Evolutionary conservation across 1,140 invertebrate species (phyloP).

Genomic region (Elysia chlorotica): DNA sequence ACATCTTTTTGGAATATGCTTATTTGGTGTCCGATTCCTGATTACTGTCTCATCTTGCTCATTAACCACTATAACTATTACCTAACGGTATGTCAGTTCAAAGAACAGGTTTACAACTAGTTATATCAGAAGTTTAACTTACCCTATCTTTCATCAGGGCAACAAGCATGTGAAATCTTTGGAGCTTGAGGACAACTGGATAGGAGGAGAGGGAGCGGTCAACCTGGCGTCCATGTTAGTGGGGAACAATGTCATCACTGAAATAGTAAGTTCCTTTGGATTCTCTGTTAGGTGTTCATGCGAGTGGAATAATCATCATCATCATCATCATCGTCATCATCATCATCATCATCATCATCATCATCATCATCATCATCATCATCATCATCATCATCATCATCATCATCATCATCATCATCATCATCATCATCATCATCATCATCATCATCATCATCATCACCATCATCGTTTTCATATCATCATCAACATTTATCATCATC

Average conservation of each 20-base stretch:
- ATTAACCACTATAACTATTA: too few relatives aligned
- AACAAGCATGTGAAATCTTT: conserved; percentile 38
- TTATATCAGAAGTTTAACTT: too few relatives aligned
- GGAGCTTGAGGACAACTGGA: conserved; percentile 50
- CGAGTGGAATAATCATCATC: too few relatives aligned
- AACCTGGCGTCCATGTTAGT: conserved; percentile 44
- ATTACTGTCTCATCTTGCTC: too few relatives aligned
- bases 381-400: not conserved
- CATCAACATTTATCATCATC: not conserved
- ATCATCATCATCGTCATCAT: too few relatives aligned
- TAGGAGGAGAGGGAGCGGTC: conserved; percentile 44
- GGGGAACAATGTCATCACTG: conserved; percentile 39
- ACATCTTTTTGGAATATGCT: too few relatives aligned
- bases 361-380: not conserved
- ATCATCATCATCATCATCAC: not conserved
- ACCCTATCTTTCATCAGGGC: conserved; percentile 23
- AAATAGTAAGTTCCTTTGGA: conserved; percentile 40
- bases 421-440: not conserved
- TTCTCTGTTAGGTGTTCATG: too few relatives aligned
- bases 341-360: not conserved
- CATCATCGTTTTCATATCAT: not conserved
- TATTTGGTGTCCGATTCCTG: too few relatives aligned
- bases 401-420: not conserved
- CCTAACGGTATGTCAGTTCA: too few relatives aligned
- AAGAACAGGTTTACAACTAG: too few relatives aligned